A percentile compares a stretch with the other conserved stretches of the same genome.
phyloP scores from a whole-genome alignment of 2,888 invertebrate genomes.

The Mythimna pallens region DNA sequence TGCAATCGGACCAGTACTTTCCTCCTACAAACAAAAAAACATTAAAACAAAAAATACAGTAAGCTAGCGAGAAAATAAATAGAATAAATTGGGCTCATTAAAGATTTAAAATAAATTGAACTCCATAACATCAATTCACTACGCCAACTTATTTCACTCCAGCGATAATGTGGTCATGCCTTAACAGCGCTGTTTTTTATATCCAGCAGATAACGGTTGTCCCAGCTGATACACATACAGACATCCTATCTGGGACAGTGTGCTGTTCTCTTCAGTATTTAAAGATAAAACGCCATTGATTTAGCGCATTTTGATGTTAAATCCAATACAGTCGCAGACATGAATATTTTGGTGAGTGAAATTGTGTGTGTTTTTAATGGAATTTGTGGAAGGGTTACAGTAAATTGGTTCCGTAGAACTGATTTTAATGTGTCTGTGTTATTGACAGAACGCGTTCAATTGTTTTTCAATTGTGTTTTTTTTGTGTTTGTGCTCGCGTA shows the following conservation, averaged over 20 bases:
- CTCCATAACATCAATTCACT: neutral
- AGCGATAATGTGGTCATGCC: slow-evolving; percentile 3
- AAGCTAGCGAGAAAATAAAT: too few species aligned
- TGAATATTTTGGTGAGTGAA: slow-evolving; percentile 50
- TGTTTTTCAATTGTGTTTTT: too few species aligned
- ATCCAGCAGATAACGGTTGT: slow-evolving; percentile 48
- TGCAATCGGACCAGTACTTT: too few species aligned
- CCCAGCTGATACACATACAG: slow-evolving; percentile 55
- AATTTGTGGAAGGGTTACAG: neutral
- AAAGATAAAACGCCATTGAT: slow-evolving; percentile 39
- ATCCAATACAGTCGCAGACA: slow-evolving; percentile 20
- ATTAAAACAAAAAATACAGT: too few species aligned
- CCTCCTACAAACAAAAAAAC: too few species aligned
- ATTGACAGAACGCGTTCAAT: neutral
- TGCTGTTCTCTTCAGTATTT: slow-evolving; percentile 48
- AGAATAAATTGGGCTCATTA: neutral
- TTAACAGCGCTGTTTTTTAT: slow-evolving; percentile 43
- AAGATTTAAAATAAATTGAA: neutral
- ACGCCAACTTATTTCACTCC: neutral
- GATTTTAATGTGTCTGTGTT: neutral
- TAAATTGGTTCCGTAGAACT: neutral
- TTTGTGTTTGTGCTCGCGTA: too few species aligned
- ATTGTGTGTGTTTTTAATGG: neutral
- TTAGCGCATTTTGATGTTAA: slow-evolving; percentile 1
- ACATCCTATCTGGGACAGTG: slow-evolving; percentile 52